Evolutionary conservation across 2,888 invertebrate genomes (phyloP).

Genomic region (Oligia latruncula): DNA sequence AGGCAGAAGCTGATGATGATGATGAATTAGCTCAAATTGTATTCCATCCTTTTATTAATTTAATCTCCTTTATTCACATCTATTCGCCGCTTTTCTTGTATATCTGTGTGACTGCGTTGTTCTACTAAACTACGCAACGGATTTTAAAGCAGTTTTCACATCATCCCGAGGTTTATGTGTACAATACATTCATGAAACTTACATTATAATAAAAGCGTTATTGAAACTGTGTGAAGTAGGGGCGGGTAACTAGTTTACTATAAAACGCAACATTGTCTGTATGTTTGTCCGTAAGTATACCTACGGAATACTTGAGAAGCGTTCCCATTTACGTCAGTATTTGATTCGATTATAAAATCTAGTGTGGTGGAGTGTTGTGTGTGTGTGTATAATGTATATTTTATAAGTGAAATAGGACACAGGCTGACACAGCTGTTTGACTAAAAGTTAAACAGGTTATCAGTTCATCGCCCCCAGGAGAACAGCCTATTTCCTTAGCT

Average conservation of each 20-base stretch:
- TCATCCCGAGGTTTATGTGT: background rate
- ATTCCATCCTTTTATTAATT: background rate
- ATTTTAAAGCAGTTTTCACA: background rate
- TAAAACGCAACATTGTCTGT: background rate
- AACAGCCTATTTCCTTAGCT: conserved; percentile 7
- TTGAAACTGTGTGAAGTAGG: background rate
- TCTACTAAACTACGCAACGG: background rate
- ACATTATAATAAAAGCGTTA: background rate
- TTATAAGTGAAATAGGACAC: background rate
- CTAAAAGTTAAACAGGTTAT: conserved; percentile 5
- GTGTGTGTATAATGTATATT: background rate
- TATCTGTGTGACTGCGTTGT: background rate
- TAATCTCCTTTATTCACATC: background rate
- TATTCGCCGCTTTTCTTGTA: background rate
- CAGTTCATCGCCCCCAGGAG: conserved; percentile 23
- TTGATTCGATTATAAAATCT: background rate
- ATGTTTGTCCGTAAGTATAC: background rate
- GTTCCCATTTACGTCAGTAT: background rate
- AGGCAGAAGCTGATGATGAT: too few species aligned
- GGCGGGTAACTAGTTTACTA: background rate
- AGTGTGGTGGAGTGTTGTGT: background rate
- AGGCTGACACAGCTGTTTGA: background rate
- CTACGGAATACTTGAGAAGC: background rate
- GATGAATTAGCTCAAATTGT: background rate
- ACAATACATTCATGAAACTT: background rate